These are phyloP conservation scores for Acipenser ruthenus DNA, from an alignment of 2,797 vertebrate genomes.

Conservation along the genomic window DNA sequence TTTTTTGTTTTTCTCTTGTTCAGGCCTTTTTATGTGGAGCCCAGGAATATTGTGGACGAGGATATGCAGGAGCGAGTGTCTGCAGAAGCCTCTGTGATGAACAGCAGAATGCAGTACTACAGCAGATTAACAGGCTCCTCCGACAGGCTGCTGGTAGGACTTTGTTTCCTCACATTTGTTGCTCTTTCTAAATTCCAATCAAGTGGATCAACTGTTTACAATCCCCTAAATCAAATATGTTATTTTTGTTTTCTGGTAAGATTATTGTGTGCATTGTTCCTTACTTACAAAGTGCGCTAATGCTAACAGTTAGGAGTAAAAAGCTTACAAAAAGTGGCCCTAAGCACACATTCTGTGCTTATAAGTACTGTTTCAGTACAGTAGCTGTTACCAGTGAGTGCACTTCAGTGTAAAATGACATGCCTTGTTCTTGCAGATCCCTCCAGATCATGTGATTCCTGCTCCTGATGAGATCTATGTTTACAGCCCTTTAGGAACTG, in stretches of 20 bases:
- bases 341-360: not conserved
- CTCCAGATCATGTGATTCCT: constrained; percentile 91
- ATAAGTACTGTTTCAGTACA: no score
- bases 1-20: constrained; percentile 10
- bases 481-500: constrained; percentile 88
- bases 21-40: constrained; percentile 89
- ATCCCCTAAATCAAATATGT: not conserved
- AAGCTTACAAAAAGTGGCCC: not conserved
- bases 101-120: constrained; percentile 90
- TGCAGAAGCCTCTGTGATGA: constrained; percentile 80
- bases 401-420: not conserved
- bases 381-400: no score
- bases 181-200: not conserved
- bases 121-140: constrained; percentile 70
- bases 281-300: not conserved
- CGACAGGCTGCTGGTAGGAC: constrained; percentile 76
- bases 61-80: constrained; percentile 66
- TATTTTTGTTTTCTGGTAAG: not conserved
- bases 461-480: constrained; percentile 76
- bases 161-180: constrained; percentile 5
- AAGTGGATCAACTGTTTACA: not conserved
- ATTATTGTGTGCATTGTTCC: not conserved
- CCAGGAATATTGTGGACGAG: constrained; percentile 70
- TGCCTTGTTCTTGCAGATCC: constrained; percentile 56
- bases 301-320: not conserved